A percentile compares a stretch with the other conserved stretches of the same genome.
Conservation (phyloP, 2,888 invertebrate species). For the Phortica magna region DNA sequence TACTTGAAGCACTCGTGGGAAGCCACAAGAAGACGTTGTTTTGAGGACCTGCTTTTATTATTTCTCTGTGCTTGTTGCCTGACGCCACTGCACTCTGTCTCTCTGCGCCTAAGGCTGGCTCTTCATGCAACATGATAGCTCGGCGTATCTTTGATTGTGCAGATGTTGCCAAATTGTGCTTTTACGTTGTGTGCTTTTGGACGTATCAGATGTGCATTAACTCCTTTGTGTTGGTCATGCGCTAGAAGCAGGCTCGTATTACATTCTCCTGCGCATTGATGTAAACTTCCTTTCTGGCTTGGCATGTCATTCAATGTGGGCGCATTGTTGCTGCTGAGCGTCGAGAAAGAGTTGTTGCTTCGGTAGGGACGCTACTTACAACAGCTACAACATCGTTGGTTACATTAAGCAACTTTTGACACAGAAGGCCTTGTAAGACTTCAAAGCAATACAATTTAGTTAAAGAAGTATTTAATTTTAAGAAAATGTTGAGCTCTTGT, state of each 20-base stretch:
- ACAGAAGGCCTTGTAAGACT: neutral
- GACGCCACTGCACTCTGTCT: neutral
- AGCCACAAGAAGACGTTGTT: constrained; percentile 50
- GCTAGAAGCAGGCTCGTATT: neutral
- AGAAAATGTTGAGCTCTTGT: too few species aligned
- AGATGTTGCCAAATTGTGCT: neutral
- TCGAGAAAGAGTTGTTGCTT: neutral
- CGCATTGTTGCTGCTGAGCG: constrained; percentile 53
- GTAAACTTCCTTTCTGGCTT: constrained; percentile 61
- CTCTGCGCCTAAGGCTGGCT: neutral
- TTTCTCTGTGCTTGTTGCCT: neutral
- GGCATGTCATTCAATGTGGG: constrained; percentile 58
- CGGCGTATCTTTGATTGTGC: neutral
- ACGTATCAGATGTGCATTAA: neutral
- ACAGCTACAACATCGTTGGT: neutral
- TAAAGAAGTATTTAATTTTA: neutral
- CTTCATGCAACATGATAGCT: neutral
- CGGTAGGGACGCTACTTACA: neutral
- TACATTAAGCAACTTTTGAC: neutral
- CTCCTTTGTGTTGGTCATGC: neutral
- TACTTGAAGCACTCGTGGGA: constrained; percentile 45
- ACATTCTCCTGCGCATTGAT: constrained; percentile 52
- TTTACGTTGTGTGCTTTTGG: neutral
- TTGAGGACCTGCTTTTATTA: neutral
- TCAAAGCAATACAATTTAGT: neutral